phyloP scores from a whole-genome alignment of 1,140 invertebrate genomes.

The Fopius arisanus region DNA sequence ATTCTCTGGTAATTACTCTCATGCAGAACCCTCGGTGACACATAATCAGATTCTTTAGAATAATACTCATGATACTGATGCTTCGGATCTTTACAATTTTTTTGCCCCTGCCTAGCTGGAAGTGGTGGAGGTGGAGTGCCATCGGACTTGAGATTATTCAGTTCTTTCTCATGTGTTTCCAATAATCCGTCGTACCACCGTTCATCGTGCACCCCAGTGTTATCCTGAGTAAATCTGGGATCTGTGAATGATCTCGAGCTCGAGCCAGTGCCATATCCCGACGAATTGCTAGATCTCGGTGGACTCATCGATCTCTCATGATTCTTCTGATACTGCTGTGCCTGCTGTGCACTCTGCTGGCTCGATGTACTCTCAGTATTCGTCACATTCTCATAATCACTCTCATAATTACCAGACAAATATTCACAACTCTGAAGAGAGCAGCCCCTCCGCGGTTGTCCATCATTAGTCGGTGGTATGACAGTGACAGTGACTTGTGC shows the following conservation, averaged over 20 bases:
- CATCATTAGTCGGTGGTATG: conserved; percentile 78
- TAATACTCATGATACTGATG: conserved; percentile 51
- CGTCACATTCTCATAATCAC: conserved; percentile 77
- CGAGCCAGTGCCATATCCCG: conserved; percentile 84
- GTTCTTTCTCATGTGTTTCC: conserved; percentile 60
- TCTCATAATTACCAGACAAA: conserved; percentile 70
- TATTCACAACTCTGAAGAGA: conserved; percentile 75
- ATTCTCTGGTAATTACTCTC: conserved; percentile 58
- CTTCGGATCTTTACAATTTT: conserved; percentile 43
- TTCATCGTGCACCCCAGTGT: conserved; percentile 64
- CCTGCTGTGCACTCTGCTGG: conserved; percentile 60
- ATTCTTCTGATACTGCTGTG: conserved; percentile 66
- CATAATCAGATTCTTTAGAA: conserved; percentile 55
- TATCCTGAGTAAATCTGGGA: conserved; percentile 62
- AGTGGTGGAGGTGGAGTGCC: conserved; percentile 67
- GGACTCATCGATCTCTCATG: conserved; percentile 82
- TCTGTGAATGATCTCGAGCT: conserved; percentile 75
- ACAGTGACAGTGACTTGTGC: conserved; percentile 84
- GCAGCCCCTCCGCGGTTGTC: conserved; percentile 74
- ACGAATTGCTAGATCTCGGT: conserved; percentile 82
- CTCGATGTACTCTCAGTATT: conserved; percentile 65
- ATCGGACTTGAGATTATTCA: conserved; percentile 35
- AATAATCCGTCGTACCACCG: conserved; percentile 65
- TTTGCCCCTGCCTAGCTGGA: conserved; percentile 58
- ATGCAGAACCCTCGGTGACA: conserved; percentile 52